Evolutionary conservation across 2,113 vertebrate species (phyloP).

Genomic region (Oreochromis tanganicae): DNA sequence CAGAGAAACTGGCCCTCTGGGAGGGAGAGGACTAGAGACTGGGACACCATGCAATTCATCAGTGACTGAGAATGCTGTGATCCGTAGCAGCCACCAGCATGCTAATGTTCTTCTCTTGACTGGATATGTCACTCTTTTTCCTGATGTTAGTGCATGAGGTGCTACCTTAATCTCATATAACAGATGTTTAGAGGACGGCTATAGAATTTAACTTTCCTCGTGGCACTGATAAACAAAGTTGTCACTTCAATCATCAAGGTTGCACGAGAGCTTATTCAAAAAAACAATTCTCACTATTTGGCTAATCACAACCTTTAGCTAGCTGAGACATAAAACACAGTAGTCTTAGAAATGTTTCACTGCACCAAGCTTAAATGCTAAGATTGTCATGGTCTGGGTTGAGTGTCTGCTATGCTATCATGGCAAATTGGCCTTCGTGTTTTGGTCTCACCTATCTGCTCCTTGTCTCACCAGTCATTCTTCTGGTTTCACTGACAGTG

Average conservation of each 20-base stretch:
- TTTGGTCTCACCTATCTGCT: neutral
- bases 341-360: neutral
- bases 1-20: neutral
- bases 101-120: constrained; percentile 40
- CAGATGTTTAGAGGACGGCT: constrained; percentile 26
- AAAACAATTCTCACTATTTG: neutral
- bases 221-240: neutral
- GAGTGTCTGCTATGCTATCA: neutral
- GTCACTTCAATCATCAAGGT: neutral
- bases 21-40: neutral
- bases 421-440: neutral
- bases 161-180: constrained; percentile 19
- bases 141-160: neutral
- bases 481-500: neutral
- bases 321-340: neutral
- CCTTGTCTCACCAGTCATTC: neutral
- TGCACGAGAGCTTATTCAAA: neutral
- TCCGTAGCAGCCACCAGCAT: constrained; percentile 39
- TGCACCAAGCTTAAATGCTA: neutral
- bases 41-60: constrained; percentile 43
- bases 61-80: constrained; percentile 40
- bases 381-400: neutral
- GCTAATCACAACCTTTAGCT: neutral
- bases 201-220: neutral
- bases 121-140: constrained; percentile 48